Percentiles rank a stretch among this genome's conserved stretches.
These are phyloP conservation scores for Accipiter virgatus DNA, from an alignment of 2,113 vertebrate genomes.

Conservation along the genomic window DNA sequence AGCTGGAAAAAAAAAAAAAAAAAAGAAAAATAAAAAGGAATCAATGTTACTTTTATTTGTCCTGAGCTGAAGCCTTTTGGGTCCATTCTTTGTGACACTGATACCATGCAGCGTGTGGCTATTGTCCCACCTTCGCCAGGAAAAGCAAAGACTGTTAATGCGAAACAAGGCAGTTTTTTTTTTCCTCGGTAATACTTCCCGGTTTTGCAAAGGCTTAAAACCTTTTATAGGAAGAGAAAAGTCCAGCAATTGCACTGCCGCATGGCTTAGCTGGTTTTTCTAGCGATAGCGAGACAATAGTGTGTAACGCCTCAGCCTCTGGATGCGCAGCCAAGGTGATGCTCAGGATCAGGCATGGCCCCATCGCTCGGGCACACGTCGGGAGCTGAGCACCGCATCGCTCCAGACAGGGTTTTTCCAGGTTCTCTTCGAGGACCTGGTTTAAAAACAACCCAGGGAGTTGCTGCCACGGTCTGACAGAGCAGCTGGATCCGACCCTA, in stretches of 20 bases:
- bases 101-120: constrained; percentile 49
- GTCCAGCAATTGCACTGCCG: neutral
- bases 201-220: neutral
- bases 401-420: neutral
- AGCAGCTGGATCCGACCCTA: neutral
- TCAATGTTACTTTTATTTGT: constrained; percentile 71
- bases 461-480: neutral
- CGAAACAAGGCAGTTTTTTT: neutral
- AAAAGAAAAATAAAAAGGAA: constrained; percentile 50
- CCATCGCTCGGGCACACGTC: rapidly evolving
- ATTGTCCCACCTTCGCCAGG: constrained; percentile 50
- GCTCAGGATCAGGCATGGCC: neutral
- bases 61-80: constrained; percentile 57
- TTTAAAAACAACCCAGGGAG: neutral
- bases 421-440: neutral
- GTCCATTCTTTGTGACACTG: constrained; percentile 56
- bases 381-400: neutral
- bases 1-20: neutral
- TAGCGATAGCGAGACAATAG: neutral
- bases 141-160: constrained; percentile 48
- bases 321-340: neutral
- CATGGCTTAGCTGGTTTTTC: neutral
- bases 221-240: neutral
- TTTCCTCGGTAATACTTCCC: neutral
- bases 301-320: rapidly evolving